Evolutionary conservation across 2,797 vertebrate genomes (phyloP).

Genomic region (Oreochromis grahami): DNA sequence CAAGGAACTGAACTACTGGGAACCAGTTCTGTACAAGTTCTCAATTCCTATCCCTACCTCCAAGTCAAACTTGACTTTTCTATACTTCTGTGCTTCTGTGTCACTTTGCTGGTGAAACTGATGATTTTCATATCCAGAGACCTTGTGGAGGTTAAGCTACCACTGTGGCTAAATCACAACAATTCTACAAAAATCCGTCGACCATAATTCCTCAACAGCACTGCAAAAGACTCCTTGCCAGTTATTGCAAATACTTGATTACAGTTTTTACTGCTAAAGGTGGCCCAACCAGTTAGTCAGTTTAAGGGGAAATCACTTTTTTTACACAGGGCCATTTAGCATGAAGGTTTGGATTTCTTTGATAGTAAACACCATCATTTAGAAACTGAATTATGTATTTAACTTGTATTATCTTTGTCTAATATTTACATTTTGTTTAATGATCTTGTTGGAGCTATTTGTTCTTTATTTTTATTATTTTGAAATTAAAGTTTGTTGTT

Average conservation of each 20-base stretch:
- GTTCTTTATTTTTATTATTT: too few species aligned
- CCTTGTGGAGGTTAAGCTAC: background rate
- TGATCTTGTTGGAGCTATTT: background rate
- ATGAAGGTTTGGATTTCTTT: background rate
- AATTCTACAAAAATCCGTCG: background rate
- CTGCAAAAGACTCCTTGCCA: background rate
- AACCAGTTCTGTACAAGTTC: background rate
- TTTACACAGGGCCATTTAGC: background rate
- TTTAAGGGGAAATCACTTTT: fast-evolving
- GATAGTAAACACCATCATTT: fast-evolving
- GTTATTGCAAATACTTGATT: background rate
- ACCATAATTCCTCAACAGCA: background rate
- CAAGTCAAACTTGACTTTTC: background rate
- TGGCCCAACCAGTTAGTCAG: background rate
- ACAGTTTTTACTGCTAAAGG: background rate
- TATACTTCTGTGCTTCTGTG: background rate
- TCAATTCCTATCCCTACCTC: background rate
- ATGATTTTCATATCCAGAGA: background rate
- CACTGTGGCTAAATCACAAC: background rate
- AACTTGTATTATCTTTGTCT: background rate
- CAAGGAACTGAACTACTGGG: background rate
- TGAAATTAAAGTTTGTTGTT: too few species aligned
- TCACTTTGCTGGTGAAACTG: background rate
- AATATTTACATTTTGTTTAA: background rate
- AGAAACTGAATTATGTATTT: background rate